phyloP scores from a whole-genome alignment of 2,888 invertebrate species.

The Aleiodes alternator region DNA sequence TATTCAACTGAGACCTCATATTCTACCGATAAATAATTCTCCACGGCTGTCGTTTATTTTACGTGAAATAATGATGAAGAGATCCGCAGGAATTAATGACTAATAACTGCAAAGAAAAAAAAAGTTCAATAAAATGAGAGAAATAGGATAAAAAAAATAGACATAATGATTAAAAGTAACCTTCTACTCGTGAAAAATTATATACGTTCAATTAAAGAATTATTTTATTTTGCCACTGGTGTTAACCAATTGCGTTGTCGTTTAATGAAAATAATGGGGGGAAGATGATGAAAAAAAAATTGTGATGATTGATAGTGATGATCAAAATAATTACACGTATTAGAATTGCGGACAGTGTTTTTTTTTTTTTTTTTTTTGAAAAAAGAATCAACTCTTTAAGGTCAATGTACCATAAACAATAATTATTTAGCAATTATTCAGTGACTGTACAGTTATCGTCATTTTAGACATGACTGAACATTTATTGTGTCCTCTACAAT shows the following conservation, averaged over 20 bases:
- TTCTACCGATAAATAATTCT: constrained; percentile 37
- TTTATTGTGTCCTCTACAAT: constrained; percentile 2
- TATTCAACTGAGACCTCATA: constrained; percentile 38
- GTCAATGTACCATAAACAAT: constrained; percentile 27
- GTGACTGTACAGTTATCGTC: neutral
- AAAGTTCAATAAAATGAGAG: neutral
- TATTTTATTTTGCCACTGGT: constrained; percentile 37
- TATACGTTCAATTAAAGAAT: constrained; percentile 34
- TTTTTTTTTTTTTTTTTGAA: too few species aligned
- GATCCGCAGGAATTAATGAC: constrained; percentile 32
- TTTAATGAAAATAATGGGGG: neutral
- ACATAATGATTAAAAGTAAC: constrained; percentile 12
- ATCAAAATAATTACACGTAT: constrained; percentile 34
- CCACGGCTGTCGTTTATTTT: constrained; percentile 20
- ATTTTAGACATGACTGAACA: constrained; percentile 1
- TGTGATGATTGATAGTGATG: constrained; percentile 25
- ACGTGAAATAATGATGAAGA: constrained; percentile 25
- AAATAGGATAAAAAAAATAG: constrained; percentile 20
- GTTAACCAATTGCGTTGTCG: constrained; percentile 27
- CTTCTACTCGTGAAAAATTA: constrained; percentile 20
- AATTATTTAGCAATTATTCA: constrained; percentile 30
- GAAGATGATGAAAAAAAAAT: constrained; percentile 1
- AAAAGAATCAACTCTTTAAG: constrained; percentile 3
- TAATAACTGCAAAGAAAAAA: constrained; percentile 41
- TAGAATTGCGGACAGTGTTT: neutral